Conservation (phyloP, 2,888 invertebrate genomes). For the Sarcophaga variegata region DNA sequence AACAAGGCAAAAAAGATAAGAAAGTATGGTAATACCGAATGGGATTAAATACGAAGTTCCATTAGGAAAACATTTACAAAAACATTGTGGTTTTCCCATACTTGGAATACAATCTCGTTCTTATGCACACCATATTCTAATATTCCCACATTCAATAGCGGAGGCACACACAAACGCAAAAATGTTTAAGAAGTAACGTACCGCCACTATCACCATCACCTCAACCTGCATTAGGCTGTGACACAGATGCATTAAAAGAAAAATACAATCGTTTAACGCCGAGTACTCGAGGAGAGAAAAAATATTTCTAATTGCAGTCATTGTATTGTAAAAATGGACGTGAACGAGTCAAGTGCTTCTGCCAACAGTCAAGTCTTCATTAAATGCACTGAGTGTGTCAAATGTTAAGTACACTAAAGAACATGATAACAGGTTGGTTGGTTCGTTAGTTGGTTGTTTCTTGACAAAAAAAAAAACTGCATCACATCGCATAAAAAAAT, state of each 20-base stretch:
- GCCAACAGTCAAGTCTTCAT: slow-evolving; percentile 59
- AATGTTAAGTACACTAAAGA: slow-evolving; percentile 57
- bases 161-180: not conserved
- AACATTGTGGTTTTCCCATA: not conserved
- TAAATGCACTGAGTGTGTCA: slow-evolving; percentile 59
- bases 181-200: not conserved
- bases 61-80: slow-evolving; percentile 21
- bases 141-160: not conserved
- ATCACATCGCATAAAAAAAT: too few relatives aligned
- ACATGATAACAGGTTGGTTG: slow-evolving; percentile 41
- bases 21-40: not conserved
- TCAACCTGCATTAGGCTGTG: too few relatives aligned
- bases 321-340: slow-evolving; percentile 53
- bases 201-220: not conserved
- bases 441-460: slow-evolving; percentile 11
- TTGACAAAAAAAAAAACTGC: not conserved
- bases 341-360: slow-evolving; percentile 59
- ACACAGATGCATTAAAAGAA: not conserved
- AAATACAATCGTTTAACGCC: not conserved
- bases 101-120: not conserved
- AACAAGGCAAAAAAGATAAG: not conserved
- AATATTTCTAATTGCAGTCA: slow-evolving; percentile 57
- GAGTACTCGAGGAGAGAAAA: slow-evolving; percentile 18
- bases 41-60: slow-evolving; percentile 23
- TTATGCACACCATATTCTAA: not conserved